These are phyloP conservation scores for Zaprionus inermis DNA, from an alignment of 1,140 invertebrate genomes.

Conservation along the genomic window DNA sequence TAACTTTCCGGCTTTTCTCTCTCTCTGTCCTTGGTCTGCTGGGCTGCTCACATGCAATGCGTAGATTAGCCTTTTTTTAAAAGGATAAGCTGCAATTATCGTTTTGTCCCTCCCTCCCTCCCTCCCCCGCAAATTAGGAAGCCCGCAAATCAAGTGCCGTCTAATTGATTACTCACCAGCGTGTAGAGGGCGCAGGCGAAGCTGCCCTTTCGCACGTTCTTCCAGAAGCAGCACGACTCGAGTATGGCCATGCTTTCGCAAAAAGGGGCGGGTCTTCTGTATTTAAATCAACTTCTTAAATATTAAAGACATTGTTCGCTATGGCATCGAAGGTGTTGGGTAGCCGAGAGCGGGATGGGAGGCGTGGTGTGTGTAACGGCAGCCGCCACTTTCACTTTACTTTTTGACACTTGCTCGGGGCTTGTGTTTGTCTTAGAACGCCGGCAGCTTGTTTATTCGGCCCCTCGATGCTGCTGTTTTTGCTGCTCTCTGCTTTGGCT, in stretches of 20 bases:
- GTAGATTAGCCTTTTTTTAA: slow-evolving; percentile 3
- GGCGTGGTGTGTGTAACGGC: slow-evolving; percentile 37
- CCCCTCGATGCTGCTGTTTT: slow-evolving; percentile 10
- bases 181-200: slow-evolving; percentile 91
- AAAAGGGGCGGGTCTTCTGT: background rate
- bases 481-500: slow-evolving; percentile 23
- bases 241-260: slow-evolving; percentile 89
- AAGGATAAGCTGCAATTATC: slow-evolving; percentile 14
- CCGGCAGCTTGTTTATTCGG: slow-evolving; percentile 55
- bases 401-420: slow-evolving; percentile 58
- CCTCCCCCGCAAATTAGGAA: slow-evolving; percentile 12
- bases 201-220: slow-evolving; percentile 90
- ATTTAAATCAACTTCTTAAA: slow-evolving; percentile 16
- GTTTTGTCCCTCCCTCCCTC: slow-evolving; percentile 6
- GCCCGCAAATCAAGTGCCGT: slow-evolving; percentile 29
- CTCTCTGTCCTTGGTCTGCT: background rate
- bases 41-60: background rate
- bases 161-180: slow-evolving; percentile 86
- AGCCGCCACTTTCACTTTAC: slow-evolving; percentile 74
- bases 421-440: slow-evolving; percentile 48
- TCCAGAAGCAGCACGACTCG: slow-evolving; percentile 93
- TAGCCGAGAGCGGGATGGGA: slow-evolving; percentile 4
- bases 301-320: slow-evolving; percentile 41
- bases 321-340: background rate
- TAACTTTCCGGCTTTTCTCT: background rate